These are phyloP conservation scores for Drosophila ambigua DNA, from an alignment of 1,140 invertebrate genomes.

Conservation along the genomic window DNA sequence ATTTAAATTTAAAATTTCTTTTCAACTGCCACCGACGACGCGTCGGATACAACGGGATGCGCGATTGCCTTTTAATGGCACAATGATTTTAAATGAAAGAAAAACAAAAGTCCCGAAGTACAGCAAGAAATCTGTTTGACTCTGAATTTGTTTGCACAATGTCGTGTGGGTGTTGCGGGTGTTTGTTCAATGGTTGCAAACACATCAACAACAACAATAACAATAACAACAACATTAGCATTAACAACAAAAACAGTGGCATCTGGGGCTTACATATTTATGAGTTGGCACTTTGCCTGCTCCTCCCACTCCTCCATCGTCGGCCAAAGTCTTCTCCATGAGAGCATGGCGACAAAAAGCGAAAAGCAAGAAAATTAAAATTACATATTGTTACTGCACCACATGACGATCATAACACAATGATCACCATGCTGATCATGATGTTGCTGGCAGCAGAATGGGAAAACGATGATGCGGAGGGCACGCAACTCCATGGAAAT, in stretches of 20 bases:
- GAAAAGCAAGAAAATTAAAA: constrained; percentile 60
- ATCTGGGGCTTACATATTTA: constrained; percentile 68
- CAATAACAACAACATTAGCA: constrained; percentile 50
- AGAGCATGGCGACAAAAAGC: constrained; percentile 50
- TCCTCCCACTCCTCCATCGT: background rate
- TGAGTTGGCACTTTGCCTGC: constrained; percentile 65
- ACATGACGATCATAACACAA: no score
- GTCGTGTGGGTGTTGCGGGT: constrained; percentile 31
- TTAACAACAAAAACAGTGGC: constrained; percentile 34
- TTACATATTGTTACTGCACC: constrained; percentile 48
- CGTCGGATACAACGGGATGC: background rate
- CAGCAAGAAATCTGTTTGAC: constrained; percentile 30
- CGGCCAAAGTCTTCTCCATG: constrained; percentile 49
- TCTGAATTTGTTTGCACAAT: constrained; percentile 58
- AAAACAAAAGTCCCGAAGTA: constrained; percentile 24
- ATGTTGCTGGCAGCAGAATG: background rate
- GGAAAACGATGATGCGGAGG: constrained; percentile 35
- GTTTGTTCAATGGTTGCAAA: constrained; percentile 49
- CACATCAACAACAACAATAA: constrained; percentile 41
- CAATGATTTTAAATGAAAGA: constrained; percentile 38
- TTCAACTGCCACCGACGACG: background rate
- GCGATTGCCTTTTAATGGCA: constrained; percentile 43
- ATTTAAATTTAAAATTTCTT: constrained; percentile 26
- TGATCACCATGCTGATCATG: background rate
- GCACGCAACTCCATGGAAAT: constrained; percentile 59